Base-by-base conservation (phyloP, 2,797 vertebrate genomes). In the Sebastes taczanowskii region DNA sequence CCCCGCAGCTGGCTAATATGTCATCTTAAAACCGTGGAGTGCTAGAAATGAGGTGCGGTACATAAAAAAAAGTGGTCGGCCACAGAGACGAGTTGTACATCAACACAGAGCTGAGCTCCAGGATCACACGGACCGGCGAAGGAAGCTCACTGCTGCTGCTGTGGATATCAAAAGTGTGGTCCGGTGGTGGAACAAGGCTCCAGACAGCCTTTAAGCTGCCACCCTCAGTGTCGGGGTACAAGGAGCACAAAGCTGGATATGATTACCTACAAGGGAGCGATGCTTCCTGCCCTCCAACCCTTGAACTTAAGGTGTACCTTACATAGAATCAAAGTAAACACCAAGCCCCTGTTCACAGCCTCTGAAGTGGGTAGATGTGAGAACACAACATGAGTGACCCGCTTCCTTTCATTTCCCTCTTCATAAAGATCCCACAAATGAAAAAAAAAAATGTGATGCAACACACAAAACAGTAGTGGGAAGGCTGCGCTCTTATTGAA, bases 261-360 rank as follows among this genome's bases (percentile, higher is more conserved):
- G 95, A 96, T 96, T 96, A 94, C 95, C 93, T 95, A 96, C 94
- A 95, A 94, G 93, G 89, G 88, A 95, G 91, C 72, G 93, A 92
- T 86, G 92, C 91, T 89, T 93, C 90, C 92, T 94, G 92, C 88
- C 93, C 95, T 93, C 87, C 85, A 75, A 95, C 94, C 95, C 91
- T 91, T 94, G 93, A 92, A 88, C 94, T 83, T 74, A 74, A 80
- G 82, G 90, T 88, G 89, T 90, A 92, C 94, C 93, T 93, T 81
- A 91, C 92, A 86, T 90, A 87, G 92, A 96, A 96, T 96, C 95
- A 96, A 96, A 96, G 96, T 94, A 96, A 96, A 96, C 95, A 96
- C 82, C 61, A 53, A 92, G 77, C 79, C 87, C 90, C 91, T 88
- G 86, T 90, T 92, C 92, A 83, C 53, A 86, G 93, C 92, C 91